Evolutionary conservation across 1,140 invertebrate genomes (phyloP), one percentile per base, ranked within the genome.

Genomic region (Andrena cerasifolii): DNA sequence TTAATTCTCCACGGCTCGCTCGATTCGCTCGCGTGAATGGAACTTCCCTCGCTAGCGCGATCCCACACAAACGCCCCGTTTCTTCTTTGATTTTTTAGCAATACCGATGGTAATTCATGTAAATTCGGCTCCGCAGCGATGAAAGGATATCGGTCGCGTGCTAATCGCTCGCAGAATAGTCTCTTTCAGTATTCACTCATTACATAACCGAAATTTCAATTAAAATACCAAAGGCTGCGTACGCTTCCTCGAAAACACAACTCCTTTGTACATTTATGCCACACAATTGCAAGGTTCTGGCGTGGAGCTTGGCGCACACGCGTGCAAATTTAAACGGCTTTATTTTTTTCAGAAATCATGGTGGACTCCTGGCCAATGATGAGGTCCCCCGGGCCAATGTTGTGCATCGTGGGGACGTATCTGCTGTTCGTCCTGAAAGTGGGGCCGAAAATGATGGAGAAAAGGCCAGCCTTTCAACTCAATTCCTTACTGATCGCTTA

Each of bases 311-410:
- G 3, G 10, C 36, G n/a, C 10, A 40, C 3, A 40, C 36, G 36
- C 16, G 47, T 36, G 0, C 2, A 36, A 4, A 3, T 18, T 18
- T 24, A 36, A 67, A 7, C n/a, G 16, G 31, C 28, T 53, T 56
- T n/a, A 28, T 67, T 59, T 53, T 74, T 53, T 74, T 24, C 79
- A 95, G 95, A 95, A 90, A 91, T 93, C 0, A 90, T 93, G 73
- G 94, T 95, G 31, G 95, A 96, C 75, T 93, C 94, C 6, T 97
- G 96, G 96, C 93, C 94, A 1, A 90, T 97, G 28, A 97, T 97
- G 96, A 87, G 93, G 28, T 94, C 95, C 1, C 95, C 96, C 7
- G 91, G 93, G 58, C 96, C 96, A 1, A 94, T 97, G 2, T 79
- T 96, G 4, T 88, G 90, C 18, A 94, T 96, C 53, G 89, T 96